Conservation (phyloP, 2,113 vertebrate species). For the Notarius quadriscutis region DNA sequence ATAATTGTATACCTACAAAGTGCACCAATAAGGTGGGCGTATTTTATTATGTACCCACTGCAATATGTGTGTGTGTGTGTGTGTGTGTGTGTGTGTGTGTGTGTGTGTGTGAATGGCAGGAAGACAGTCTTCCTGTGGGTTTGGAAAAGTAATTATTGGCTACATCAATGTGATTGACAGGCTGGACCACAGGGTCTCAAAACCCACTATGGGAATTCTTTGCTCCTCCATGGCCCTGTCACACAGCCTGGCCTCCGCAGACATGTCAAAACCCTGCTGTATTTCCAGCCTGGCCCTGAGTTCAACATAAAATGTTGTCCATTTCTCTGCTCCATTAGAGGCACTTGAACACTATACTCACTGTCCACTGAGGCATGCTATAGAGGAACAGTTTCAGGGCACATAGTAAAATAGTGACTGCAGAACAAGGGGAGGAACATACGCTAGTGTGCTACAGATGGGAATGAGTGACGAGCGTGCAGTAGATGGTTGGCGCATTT, state of each 20-base stretch:
- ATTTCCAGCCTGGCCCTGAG: constrained; percentile 7
- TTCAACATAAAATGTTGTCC: constrained; percentile 40
- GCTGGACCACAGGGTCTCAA: constrained; percentile 22
- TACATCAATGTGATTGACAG: constrained; percentile 48
- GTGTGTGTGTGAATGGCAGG: constrained; percentile 24
- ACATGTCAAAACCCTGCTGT: constrained; percentile 31
- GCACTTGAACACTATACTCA: constrained; percentile 37
- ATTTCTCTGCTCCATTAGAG: constrained; percentile 43
- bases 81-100: constrained; percentile 15
- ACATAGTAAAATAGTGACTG: neutral
- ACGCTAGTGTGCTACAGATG: constrained; percentile 25
- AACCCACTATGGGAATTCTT: constrained; percentile 30
- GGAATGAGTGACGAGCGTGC: constrained; percentile 23
- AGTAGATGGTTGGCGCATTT: constrained; percentile 11
- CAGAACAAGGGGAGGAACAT: constrained; percentile 26
- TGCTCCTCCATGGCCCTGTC: constrained; percentile 29
- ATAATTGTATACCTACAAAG: constrained; percentile 10
- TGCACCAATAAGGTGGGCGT: constrained; percentile 1
- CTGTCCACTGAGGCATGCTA: constrained; percentile 19
- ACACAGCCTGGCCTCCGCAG: constrained; percentile 29
- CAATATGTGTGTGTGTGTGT: constrained; percentile 4
- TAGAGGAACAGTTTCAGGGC: constrained; percentile 21
- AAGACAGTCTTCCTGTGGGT: constrained; percentile 33
- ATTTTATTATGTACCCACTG: neutral
- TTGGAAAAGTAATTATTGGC: constrained; percentile 55